A percentile compares a stretch with the other conserved stretches of the same genome.
Evolutionary conservation across 2,888 invertebrate species (phyloP).

Genomic region (Drosophila acutilabella): DNA sequence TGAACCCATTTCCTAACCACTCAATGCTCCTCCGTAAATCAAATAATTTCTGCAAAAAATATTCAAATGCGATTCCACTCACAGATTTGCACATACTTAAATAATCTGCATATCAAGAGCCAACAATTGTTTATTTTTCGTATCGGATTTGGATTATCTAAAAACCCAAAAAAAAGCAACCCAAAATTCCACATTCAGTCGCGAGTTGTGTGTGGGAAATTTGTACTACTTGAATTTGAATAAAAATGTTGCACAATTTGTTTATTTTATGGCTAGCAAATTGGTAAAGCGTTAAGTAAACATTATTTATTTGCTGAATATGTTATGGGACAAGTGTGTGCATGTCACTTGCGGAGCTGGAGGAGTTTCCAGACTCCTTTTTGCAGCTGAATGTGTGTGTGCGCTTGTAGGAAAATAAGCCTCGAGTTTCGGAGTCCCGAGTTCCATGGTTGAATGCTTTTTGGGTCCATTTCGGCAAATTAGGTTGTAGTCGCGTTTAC

Average conservation of each 20-base stretch:
- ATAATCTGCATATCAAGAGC: background rate
- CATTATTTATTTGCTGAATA: conserved; percentile 53
- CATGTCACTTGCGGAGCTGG: background rate
- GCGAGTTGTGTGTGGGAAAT: conserved; percentile 42
- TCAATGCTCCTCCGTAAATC: too few species aligned
- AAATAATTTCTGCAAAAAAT: too few species aligned
- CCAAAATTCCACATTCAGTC: background rate
- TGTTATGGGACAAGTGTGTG: conserved; percentile 24
- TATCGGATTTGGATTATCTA: conserved; percentile 14
- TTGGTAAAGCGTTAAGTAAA: conserved; percentile 57
- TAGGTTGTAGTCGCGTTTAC: conserved; percentile 39
- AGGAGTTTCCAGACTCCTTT: background rate
- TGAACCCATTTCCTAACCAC: too few species aligned
- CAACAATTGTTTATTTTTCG: background rate
- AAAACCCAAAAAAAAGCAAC: background rate
- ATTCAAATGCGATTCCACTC: too few species aligned
- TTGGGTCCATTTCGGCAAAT: conserved; percentile 40
- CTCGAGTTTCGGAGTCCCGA: conserved; percentile 8
- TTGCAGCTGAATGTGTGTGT: background rate
- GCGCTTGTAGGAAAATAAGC: background rate
- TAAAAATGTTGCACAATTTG: conserved; percentile 43
- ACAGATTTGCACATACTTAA: background rate
- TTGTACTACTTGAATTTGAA: conserved; percentile 28
- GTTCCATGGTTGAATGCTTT: conserved; percentile 27
- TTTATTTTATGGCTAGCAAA: conserved; percentile 50